Evolutionary conservation across 2,888 invertebrate genomes (phyloP), one percentile per base, ranked within the genome.

Genomic region (Gisinianus flammeolus): DNA sequence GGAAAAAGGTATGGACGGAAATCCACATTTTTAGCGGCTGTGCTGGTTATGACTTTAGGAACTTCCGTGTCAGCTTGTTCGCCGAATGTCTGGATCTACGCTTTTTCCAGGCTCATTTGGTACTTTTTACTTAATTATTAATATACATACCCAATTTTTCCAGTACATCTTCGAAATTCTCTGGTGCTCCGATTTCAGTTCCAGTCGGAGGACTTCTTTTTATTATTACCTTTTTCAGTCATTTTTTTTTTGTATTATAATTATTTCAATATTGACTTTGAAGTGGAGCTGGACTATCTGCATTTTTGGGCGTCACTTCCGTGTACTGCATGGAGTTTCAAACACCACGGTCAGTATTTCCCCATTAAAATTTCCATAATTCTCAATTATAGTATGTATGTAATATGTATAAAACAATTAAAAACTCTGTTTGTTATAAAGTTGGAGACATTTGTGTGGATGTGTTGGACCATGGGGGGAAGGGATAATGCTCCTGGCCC

Each of bases 261-360:
- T n/a, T n/a, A n/a, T n/a, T n/a, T n/a, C n/a, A n/a, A n/a, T n/a
- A n/a, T n/a, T n/a, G n/a, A n/a, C n/a, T n/a, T n/a, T n/a, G n/a
- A n/a, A n/a, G n/a, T 67, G 84, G 82, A 19, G 75, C 79, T 31
- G 83, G 82, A 26, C 78, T 81, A 26, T 76, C 78, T n/a, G 84
- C 81, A 1, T 83, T 81, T 56, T 71, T 84, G 26, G 79, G 80
- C 12, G 67, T 84, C 3, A 80, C 81, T 31, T 80, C 81, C 0
- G 79, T 82, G 16, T 84, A 83, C 68, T 68, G 81, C 0, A 84
- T 84, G 81, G 84, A 84, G 33, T 83, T 84, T 67, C 72, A 81
- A 56, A 83, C 83, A 0, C 83, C 84, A 0, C 77, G 54, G 10
- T 79, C 5, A 35, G 12, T 8, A 35, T n/a, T n/a, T n/a, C n/a